Evolutionary conservation across 2,797 vertebrate species (phyloP), one percentile per base, ranked within the genome.

Genomic region (Orientallactaga sibirica): DNA sequence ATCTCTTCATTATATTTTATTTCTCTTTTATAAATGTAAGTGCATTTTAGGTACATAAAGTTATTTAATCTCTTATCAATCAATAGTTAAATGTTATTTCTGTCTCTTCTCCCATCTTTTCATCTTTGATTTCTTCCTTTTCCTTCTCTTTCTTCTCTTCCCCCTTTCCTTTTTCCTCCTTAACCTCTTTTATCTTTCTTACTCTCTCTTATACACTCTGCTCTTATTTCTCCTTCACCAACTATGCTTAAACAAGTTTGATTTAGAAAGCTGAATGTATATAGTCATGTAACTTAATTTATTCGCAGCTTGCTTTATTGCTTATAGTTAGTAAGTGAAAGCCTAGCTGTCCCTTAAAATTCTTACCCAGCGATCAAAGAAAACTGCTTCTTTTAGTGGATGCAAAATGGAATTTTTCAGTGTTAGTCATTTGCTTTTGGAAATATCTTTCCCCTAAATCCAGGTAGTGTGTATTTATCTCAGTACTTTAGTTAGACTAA

Each of bases 391-490:
- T 75, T 18, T 19, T 80, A 84, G 22, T 71, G 62, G 83, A 7
- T 79, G 33, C 82, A 80, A 66, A 9, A 37, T 33, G 66, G 18
- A 92, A 14, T 37, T 78, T 43, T 29, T 90, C 25, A 67, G 6
- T 75, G 4, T 71, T 79, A 71, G 15, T 81, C 55, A 41, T 88
- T 93, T 94, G 70, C 70, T 80, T 91, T 11, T 90, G 43, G 29
- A 81, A 82, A 88, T 91, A 27, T 68, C 77, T 93, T 96, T 92
- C 19, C 88, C 12, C 14, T 87, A 14, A 92, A 70, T 84, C 24
- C 10, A 71, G 18, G 33, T 58, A 66, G 2, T 68, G 68, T 61
- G 6, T 62, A 48, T 76, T 84, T 43, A 41, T 48, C 27, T 24
- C 14, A 52, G 16, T 29, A 25, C 58, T 73, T 68, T 61, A 92